A percentile compares a stretch with the other conserved stretches of the same genome.
Evolutionary conservation across 2,888 invertebrate genomes (phyloP).

Genomic region (Scaptomyza cyrtandrae): DNA sequence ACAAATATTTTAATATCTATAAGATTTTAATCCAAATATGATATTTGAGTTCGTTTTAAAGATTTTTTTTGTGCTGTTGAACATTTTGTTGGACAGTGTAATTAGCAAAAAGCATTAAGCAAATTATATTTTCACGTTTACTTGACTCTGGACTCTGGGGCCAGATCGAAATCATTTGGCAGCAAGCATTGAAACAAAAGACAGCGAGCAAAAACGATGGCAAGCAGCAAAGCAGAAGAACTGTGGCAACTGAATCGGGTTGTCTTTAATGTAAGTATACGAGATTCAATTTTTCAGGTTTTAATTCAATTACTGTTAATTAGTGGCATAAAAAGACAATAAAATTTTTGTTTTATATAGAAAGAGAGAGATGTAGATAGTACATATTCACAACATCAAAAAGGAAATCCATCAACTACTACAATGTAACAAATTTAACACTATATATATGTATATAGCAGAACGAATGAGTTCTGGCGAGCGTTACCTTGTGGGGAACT

Average conservation of each 20-base stretch:
- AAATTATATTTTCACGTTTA: slow-evolving; percentile 61
- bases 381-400: slow-evolving; percentile 84
- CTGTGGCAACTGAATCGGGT: slow-evolving; percentile 62
- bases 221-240: slow-evolving; percentile 73
- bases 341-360: slow-evolving; percentile 58
- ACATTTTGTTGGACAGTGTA: slow-evolving; percentile 50
- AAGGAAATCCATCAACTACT: slow-evolving; percentile 84
- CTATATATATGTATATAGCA: slow-evolving; percentile 35
- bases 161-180: slow-evolving; percentile 61
- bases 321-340: slow-evolving; percentile 70
- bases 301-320: slow-evolving; percentile 57
- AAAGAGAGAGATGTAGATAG: slow-evolving; percentile 54
- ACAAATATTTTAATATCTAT: too few species aligned
- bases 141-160: slow-evolving; percentile 56
- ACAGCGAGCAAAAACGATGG: slow-evolving; percentile 75
- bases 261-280: slow-evolving; percentile 55
- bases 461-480: slow-evolving; percentile 14
- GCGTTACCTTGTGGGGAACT: slow-evolving; percentile 93
- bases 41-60: slow-evolving; percentile 5
- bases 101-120: slow-evolving; percentile 40
- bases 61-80: background rate
- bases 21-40: background rate
- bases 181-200: slow-evolving; percentile 66
- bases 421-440: slow-evolving; percentile 62
- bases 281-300: slow-evolving; percentile 46